A percentile compares a stretch with the other conserved stretches of the same genome.
Conservation (phyloP, 2,113 vertebrate genomes). For the Salvelinus alpinus region DNA sequence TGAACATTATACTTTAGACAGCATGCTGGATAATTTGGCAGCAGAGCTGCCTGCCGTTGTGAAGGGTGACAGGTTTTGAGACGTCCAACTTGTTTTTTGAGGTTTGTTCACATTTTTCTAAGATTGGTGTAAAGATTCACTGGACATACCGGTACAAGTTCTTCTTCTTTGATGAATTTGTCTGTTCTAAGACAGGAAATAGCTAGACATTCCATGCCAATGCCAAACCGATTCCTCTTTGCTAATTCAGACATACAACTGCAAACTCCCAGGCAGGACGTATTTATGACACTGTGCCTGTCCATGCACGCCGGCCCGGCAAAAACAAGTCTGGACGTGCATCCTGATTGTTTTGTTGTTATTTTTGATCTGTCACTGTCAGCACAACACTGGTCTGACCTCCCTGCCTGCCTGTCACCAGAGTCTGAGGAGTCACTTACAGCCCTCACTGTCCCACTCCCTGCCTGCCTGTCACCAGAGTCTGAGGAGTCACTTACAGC, state of each 20-base stretch:
- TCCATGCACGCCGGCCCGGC: background rate
- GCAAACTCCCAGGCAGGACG: background rate
- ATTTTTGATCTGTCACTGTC: conserved; percentile 44
- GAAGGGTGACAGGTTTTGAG: too few relatives aligned
- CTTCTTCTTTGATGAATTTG: too few relatives aligned
- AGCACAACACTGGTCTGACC: conserved; percentile 13
- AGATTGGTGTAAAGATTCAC: too few relatives aligned
- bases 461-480: conserved; percentile 33
- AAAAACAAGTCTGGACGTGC: background rate
- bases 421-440: conserved; percentile 29
- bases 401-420: conserved; percentile 33
- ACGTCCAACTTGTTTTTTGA: too few relatives aligned
- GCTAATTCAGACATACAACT: background rate
- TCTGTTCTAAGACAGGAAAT: too few relatives aligned
- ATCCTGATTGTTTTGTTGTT: conserved; percentile 23
- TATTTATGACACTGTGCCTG: background rate
- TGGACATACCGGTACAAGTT: too few relatives aligned
- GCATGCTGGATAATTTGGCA: too few relatives aligned
- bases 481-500: conserved; percentile 35
- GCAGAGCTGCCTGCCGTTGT: too few relatives aligned
- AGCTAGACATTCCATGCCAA: too few relatives aligned
- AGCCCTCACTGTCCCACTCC: conserved; percentile 12
- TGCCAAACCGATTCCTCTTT: too few relatives aligned
- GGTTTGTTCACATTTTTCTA: too few relatives aligned
- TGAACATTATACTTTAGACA: too few relatives aligned